Base-by-base conservation (phyloP, 2,888 invertebrate genomes). In the Orthosia gothica region DNA sequence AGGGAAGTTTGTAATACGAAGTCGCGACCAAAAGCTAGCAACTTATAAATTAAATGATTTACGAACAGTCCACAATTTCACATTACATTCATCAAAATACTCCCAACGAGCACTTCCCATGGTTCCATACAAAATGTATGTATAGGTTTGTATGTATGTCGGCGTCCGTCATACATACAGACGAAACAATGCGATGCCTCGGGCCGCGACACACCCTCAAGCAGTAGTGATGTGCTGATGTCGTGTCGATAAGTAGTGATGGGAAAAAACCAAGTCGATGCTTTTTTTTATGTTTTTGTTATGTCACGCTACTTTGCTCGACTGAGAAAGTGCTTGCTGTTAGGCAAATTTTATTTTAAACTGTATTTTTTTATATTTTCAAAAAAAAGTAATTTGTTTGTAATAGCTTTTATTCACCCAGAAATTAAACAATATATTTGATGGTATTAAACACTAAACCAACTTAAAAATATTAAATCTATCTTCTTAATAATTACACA, bases 181-280 rank as follows among this genome's bases (percentile, higher is more conserved):
- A 95, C 96, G 94, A 95, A 95, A 96, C 96, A 96, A 96, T 96
- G 95, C 95, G 86, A 85, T 84, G 90, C 95, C 89, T 92, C 81
- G 90, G 95, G 95, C 91, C 87, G 92, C 86, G 95, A 93, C 96
- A 96, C 96, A 94, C 95, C 95, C 95, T 92, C 91, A 87, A 89
- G 91, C 90, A 79, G 82, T 93, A 94, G 93, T 90, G 95, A 91
- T 92, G 94, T 84, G 82, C 72, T 62, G 76, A 78, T 75, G 79
- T 66, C 75, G 67, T 81, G 74, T 86, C 88, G 87, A 86, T 86
- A 74, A 74, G n/a, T 86, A 87, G 88, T 88, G 89, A 81, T 85
- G 89, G 64, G 70, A 69, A 54, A 67, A 16, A n/a, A 9, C 5
- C 3, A 20, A 55, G 40, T 52, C 13, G 5, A 1, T 16, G 18